Percentiles rank a stretch among this genome's conserved stretches.
Evolutionary conservation across 1,140 invertebrate genomes (phyloP).

Genomic region (Bombus confusus): DNA sequence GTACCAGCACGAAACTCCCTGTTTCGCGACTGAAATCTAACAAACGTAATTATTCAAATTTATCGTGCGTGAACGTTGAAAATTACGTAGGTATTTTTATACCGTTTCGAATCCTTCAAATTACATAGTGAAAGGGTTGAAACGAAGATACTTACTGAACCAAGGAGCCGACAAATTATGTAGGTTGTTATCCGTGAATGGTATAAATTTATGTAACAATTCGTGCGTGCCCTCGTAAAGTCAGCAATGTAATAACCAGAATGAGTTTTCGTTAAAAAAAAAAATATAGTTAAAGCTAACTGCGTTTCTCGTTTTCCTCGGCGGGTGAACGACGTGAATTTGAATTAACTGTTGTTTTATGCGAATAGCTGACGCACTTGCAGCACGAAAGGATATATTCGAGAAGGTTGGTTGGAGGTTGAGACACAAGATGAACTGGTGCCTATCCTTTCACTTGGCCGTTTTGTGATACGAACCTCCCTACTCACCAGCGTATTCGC

Average conservation of each 20-base stretch:
- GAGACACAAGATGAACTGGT: slow-evolving; percentile 63
- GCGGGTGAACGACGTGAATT: not conserved
- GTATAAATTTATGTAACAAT: not conserved
- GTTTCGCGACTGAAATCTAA: not conserved
- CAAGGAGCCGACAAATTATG: not conserved
- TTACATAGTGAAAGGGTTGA: not conserved
- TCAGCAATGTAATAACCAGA: no score
- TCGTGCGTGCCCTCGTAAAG: not conserved
- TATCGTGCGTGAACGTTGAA: not conserved
- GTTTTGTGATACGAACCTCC: slow-evolving; percentile 65
- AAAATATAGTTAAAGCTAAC: not conserved
- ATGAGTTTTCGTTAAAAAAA: not conserved
- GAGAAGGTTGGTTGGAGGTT: slow-evolving; percentile 49
- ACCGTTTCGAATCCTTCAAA: not conserved
- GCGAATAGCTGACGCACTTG: slow-evolving; percentile 47
- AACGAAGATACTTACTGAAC: not conserved
- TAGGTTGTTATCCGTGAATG: not conserved
- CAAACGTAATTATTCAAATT: not conserved
- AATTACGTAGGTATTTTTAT: not conserved
- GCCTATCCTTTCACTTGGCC: slow-evolving; percentile 70
- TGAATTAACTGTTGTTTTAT: slow-evolving; percentile 11
- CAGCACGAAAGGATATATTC: slow-evolving; percentile 49
- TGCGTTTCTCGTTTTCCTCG: not conserved
- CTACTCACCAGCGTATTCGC: slow-evolving; percentile 8
- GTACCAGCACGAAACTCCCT: not conserved